phyloP scores from a whole-genome alignment of 2,888 invertebrate genomes.

The Penaeus monodon region DNA sequence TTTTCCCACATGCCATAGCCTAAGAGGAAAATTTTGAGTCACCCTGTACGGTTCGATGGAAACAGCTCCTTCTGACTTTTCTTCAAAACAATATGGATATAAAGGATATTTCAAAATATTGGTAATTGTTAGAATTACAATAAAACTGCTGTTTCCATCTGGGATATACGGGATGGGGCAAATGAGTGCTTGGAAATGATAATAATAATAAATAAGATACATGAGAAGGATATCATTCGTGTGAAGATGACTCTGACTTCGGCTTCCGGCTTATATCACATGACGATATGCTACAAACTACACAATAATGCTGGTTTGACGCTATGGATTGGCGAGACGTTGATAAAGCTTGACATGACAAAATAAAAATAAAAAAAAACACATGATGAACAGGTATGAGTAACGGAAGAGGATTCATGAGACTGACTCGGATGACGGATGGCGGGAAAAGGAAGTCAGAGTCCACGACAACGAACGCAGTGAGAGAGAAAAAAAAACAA shows the following conservation, averaged over 20 bases:
- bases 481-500: neutral
- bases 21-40: constrained; percentile 39
- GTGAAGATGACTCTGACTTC: neutral
- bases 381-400: constrained; percentile 2
- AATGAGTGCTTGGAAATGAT: constrained; percentile 6
- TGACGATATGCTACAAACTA: constrained; percentile 15
- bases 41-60: constrained; percentile 28
- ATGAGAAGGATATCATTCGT: constrained; percentile 19
- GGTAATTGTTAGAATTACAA: neutral
- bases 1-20: neutral
- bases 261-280: neutral
- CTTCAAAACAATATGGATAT: no score
- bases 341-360: no score
- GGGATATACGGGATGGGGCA: constrained; percentile 8
- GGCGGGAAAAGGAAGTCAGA: constrained; percentile 21
- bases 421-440: constrained; percentile 21
- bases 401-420: constrained; percentile 7
- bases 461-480: constrained; percentile 8
- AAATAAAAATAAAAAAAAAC: no score
- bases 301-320: constrained; percentile 14
- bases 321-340: constrained; percentile 20
- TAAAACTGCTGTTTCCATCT: constrained; percentile 27
- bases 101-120: neutral
- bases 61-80: neutral
- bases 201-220: neutral